A percentile compares a stretch with the other conserved stretches of the same genome.
Conservation (phyloP, 1,140 invertebrate genomes). For the Calephelis nemesis region DNA sequence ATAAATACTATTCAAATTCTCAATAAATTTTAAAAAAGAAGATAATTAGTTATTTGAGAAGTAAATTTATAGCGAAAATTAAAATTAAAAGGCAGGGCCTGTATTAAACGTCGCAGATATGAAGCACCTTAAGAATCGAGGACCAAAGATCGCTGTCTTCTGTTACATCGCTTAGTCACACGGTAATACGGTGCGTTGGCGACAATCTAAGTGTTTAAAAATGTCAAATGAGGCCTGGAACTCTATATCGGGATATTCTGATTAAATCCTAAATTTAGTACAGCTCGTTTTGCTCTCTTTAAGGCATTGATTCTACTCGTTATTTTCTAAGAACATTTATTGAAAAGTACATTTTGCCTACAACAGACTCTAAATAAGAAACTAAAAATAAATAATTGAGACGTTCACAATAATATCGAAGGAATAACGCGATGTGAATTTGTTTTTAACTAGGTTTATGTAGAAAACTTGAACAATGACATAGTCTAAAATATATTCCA, state of each 20-base stretch:
- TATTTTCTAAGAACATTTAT: background rate
- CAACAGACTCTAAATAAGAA: too few species aligned
- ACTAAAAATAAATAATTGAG: too few species aligned
- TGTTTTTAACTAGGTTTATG: too few species aligned
- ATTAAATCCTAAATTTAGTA: slow-evolving; percentile 6
- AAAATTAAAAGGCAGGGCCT: too few species aligned
- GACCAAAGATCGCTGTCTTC: slow-evolving; percentile 19
- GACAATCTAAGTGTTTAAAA: slow-evolving; percentile 14
- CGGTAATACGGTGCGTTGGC: slow-evolving; percentile 20
- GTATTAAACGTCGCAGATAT: background rate
- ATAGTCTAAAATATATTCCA: too few species aligned
- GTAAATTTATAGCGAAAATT: too few species aligned
- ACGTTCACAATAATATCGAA: too few species aligned
- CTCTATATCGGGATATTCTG: slow-evolving; percentile 9
- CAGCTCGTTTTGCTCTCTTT: background rate
- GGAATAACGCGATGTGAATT: too few species aligned
- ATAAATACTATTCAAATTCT: too few species aligned
- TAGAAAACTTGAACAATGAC: too few species aligned
- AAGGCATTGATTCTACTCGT: background rate
- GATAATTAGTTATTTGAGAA: too few species aligned
- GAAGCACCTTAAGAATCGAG: background rate
- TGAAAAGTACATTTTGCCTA: background rate
- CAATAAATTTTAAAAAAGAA: too few species aligned
- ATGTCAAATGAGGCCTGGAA: slow-evolving; percentile 13
- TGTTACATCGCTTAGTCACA: slow-evolving; percentile 24